Percentiles rank a stretch among this genome's conserved stretches.
Evolutionary conservation across 2,797 vertebrate species (phyloP).

Genomic region (Scolopax rusticola): DNA sequence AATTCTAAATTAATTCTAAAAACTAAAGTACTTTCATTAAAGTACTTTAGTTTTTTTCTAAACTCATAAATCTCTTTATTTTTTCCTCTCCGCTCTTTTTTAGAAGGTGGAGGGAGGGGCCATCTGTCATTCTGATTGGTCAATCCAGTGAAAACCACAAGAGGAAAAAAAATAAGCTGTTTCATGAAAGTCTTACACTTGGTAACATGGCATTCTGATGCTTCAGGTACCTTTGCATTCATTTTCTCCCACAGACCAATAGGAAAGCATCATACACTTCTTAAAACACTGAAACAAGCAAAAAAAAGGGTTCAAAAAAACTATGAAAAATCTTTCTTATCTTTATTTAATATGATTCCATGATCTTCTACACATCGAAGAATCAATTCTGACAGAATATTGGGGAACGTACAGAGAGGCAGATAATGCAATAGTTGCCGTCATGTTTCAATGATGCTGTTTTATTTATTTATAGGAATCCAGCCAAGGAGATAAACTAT

Average conservation of each 20-base stretch:
- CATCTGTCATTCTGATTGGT: no score
- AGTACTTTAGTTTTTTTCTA: no score
- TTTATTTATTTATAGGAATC: background rate
- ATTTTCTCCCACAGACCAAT: background rate
- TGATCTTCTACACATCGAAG: background rate
- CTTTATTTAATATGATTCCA: background rate
- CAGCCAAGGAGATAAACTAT: background rate
- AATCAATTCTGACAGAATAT: background rate
- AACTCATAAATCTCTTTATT: no score
- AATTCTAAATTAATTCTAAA: no score
- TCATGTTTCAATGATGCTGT: background rate
- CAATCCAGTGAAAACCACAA: no score
- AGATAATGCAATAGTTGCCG: background rate
- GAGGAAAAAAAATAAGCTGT: background rate
- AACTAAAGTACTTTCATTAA: no score
- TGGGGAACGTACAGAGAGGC: background rate
- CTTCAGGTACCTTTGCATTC: background rate
- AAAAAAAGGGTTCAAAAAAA: background rate
- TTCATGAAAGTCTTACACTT: background rate
- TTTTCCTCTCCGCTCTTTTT: no score
- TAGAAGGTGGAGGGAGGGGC: no score
- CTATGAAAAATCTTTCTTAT: background rate
- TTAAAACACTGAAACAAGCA: background rate
- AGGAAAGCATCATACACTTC: background rate
- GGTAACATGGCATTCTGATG: fast-evolving